Conservation (phyloP, 2,797 vertebrate genomes). For the Apogon hyalosoma region DNA sequence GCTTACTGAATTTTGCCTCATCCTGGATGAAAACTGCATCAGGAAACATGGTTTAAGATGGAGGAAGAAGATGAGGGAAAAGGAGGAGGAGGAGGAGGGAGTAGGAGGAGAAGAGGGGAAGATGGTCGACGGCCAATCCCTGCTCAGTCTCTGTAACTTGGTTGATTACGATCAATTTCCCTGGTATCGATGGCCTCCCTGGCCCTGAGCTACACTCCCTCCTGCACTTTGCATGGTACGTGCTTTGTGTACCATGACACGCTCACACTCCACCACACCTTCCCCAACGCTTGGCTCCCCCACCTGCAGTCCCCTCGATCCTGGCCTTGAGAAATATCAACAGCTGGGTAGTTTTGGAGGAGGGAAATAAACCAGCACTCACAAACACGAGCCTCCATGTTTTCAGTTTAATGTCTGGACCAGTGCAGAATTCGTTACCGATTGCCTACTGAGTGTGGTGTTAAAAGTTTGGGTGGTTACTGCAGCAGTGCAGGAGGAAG, state of each 20-base stretch:
- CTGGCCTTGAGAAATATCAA: slow-evolving; percentile 71
- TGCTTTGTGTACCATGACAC: slow-evolving; percentile 86
- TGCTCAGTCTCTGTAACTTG: slow-evolving; percentile 86
- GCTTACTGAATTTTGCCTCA: slow-evolving; percentile 46
- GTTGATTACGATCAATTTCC: slow-evolving; percentile 90
- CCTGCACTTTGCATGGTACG: slow-evolving; percentile 85
- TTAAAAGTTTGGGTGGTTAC: slow-evolving; percentile 66
- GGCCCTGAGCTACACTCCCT: slow-evolving; percentile 85
- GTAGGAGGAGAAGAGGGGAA: slow-evolving; percentile 65
- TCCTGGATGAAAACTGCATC: slow-evolving; percentile 35
- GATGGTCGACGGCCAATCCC: slow-evolving; percentile 79
- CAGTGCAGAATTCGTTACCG: slow-evolving; percentile 38
- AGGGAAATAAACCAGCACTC: slow-evolving; percentile 36
- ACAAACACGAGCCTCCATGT: slow-evolving; percentile 41
- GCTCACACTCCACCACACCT: slow-evolving; percentile 70
- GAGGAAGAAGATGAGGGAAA: slow-evolving; percentile 56
- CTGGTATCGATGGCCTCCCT: slow-evolving; percentile 85
- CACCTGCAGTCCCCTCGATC: slow-evolving; percentile 58
- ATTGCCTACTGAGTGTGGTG: slow-evolving; percentile 44
- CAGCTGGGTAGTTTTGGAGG: slow-evolving; percentile 56
- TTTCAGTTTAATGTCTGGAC: slow-evolving; percentile 41
- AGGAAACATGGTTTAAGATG: slow-evolving; percentile 57
- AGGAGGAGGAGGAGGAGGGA: slow-evolving; percentile 53
- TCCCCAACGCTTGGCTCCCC: slow-evolving; percentile 45
- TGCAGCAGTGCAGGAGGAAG: slow-evolving; percentile 57